Evolutionary conservation across 23 tunicate species (phyloP), one percentile per base, ranked within the genome.

Genomic region (Halocynthia roretzi): DNA sequence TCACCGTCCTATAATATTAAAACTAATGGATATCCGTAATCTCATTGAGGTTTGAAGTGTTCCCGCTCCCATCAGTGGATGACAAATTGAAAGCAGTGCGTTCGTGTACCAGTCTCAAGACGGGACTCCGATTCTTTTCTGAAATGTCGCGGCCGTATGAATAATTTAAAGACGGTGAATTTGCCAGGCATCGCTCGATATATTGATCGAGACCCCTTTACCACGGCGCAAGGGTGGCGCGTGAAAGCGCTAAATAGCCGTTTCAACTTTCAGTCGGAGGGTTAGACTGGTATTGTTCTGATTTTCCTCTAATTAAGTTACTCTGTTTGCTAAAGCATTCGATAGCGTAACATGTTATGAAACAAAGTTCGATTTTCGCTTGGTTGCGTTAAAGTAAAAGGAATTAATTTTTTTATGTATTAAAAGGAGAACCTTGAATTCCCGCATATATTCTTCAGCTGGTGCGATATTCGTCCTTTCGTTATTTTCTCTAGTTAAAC

Each of bases 111-210:
- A 9, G 70, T 65, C 48, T 14, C 63, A 4, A 14, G 63, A 14
- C 15, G 49, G 9, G 49, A 20, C 22, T 48, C 70, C 48, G 70
- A 48, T 65, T 48, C 48, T 48, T 40, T 65, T 48, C 70, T 15
- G 70, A 9, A 65, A 40, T 65, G 70, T 65, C 70, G 70, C 70
- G 70, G 70, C 48, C 70, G 22, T 11, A 65, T 65, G 6, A 65
- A 65, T 65, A 20, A 65, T 65, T 65, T 15, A 65, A 65, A 15
- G 10, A 48, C 70, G 70, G 70, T 65, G 31, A 15, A 15, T 20
- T 48, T 48, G 22, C 48, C 70, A 65, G 49, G 49, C 70, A 48
- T 65, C 70, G 70, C 70, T 65, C 70, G 70, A 65, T 65, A 65
- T 65, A 65, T 65, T 15, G 70, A 65, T 65, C 70, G 70, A 20